Percentiles rank a stretch among this genome's conserved stretches.
phyloP scores from a whole-genome alignment of 2,888 invertebrate genomes.

The Latrodectus hesperus region DNA sequence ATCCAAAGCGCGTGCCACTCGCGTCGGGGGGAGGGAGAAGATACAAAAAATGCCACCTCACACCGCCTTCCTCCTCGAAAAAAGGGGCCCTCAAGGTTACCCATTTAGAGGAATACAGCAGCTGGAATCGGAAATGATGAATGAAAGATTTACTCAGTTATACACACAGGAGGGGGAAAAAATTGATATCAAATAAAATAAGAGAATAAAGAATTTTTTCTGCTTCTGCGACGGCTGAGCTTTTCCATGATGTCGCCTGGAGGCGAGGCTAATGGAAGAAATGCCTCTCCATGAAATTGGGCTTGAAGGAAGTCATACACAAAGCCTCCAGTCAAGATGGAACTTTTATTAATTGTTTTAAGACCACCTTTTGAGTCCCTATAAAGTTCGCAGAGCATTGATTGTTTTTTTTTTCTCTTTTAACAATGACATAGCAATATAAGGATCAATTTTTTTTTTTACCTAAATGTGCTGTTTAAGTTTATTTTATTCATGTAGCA shows the following conservation, averaged over 20 bases:
- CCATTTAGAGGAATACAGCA: conserved; percentile 54
- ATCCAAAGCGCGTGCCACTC: conserved; percentile 63
- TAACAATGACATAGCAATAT: too few species aligned
- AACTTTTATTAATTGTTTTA: too few species aligned
- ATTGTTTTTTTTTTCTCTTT: too few species aligned
- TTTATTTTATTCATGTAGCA: too few species aligned
- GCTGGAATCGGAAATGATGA: conserved; percentile 58
- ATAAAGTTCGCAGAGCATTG: too few species aligned
- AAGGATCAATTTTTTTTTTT: too few species aligned
- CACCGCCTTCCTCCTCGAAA: conserved; percentile 12
- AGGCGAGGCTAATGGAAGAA: conserved; percentile 47
- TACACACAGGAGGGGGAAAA: conserved; percentile 14
- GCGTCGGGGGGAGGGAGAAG: conserved; percentile 15
- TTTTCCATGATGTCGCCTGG: background rate
- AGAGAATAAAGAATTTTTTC: conserved; percentile 13
- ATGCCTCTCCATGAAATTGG: background rate
- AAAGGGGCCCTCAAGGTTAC: conserved; percentile 59
- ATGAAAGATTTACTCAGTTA: conserved; percentile 64
- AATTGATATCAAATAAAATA: background rate
- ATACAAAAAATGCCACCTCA: conserved; percentile 43
- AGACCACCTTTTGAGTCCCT: too few species aligned
- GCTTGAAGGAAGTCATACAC: too few species aligned
- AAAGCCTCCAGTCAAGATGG: too few species aligned
- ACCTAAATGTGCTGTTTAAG: too few species aligned
- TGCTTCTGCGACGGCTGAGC: background rate